A percentile compares a stretch with the other conserved stretches of the same genome.
phyloP scores from a whole-genome alignment of 1,140 invertebrate species.

The Drosophila pandora region DNA sequence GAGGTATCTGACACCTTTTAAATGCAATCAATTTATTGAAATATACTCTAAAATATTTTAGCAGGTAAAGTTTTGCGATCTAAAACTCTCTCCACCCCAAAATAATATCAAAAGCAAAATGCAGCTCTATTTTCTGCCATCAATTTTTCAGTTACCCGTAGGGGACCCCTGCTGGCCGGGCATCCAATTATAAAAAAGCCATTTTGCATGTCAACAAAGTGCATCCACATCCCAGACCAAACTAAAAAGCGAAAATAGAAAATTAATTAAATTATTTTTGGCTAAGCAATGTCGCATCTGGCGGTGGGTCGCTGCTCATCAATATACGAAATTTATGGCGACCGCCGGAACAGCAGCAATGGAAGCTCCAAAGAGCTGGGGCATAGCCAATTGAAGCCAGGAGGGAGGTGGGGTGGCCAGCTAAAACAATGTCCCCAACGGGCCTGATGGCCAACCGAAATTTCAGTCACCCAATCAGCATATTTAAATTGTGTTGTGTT shows the following conservation, averaged over 20 bases:
- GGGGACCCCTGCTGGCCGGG: not conserved
- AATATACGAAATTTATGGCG: conserved; percentile 73
- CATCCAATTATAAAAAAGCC: conserved; percentile 65
- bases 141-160: conserved; percentile 3
- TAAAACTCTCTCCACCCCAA: not conserved
- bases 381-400: conserved; percentile 69
- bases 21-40: too few relatives aligned
- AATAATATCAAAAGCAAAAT: not conserved
- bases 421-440: conserved; percentile 36
- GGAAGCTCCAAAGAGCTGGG: conserved; percentile 29
- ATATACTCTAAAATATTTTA: too few relatives aligned
- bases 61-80: too few relatives aligned
- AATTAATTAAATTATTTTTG: conserved; percentile 74
- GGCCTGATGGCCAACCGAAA: conserved; percentile 58
- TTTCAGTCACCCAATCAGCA: conserved; percentile 78
- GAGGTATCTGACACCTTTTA: too few relatives aligned
- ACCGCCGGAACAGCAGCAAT: conserved; percentile 22
- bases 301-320: conserved; percentile 44
- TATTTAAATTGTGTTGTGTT: conserved; percentile 81
- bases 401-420: not conserved
- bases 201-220: conserved; percentile 61
- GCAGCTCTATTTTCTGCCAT: conserved; percentile 1
- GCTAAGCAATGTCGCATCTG: conserved; percentile 59
- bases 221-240: conserved; percentile 33
- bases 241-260: conserved; percentile 47